Conservation (phyloP, 2,113 vertebrate genomes). For the Dermatemys mawii region DNA sequence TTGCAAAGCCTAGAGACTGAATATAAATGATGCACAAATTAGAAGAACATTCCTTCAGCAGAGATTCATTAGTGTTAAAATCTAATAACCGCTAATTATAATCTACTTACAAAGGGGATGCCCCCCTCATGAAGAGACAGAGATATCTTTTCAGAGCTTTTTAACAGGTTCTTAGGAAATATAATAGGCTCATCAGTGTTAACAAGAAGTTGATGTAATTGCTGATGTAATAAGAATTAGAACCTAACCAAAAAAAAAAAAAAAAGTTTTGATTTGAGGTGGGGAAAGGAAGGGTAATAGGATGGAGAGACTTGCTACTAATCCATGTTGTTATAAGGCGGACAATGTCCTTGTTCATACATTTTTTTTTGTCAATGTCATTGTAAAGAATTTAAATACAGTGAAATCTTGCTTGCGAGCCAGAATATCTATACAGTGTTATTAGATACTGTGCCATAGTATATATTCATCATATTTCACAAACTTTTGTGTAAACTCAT, state of each 20-base stretch:
- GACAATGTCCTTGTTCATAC: neutral
- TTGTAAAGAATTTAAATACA: neutral
- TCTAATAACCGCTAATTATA: neutral
- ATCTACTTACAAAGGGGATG: neutral
- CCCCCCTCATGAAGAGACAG: neutral
- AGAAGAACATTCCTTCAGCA: neutral
- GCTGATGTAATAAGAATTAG: neutral
- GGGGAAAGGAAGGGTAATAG: neutral
- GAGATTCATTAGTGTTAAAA: neutral
- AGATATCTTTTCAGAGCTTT: slow-evolving; percentile 10
- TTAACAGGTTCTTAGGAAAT: neutral
- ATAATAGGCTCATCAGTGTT: slow-evolving; percentile 29
- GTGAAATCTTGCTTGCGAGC: neutral
- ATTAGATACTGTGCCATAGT: neutral
- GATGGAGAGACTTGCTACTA: neutral
- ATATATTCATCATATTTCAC: neutral
- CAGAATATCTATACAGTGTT: neutral
- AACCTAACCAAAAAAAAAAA: neutral
- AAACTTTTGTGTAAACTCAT: slow-evolving; percentile 1
- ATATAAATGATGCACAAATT: neutral
- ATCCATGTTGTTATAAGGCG: rapidly evolving
- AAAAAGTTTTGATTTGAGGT: neutral
- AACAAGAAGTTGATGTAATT: slow-evolving; percentile 19
- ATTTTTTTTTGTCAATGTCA: neutral
- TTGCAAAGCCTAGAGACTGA: neutral